These are phyloP conservation scores for Candidula unifasciata DNA, from an alignment of 2,888 invertebrate genomes.

Conservation along the genomic window DNA sequence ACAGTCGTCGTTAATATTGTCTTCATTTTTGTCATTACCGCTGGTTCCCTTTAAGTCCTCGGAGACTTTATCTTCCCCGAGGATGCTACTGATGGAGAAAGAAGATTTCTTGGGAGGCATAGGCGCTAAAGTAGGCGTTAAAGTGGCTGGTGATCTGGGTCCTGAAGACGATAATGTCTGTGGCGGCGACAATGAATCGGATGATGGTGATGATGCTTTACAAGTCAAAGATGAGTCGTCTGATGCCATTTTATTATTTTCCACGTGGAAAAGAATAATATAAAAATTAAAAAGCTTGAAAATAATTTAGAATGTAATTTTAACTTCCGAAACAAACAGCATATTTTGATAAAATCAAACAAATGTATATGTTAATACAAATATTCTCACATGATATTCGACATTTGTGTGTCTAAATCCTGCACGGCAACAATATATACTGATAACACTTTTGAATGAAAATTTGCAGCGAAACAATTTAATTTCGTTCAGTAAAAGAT, in stretches of 20 bases:
- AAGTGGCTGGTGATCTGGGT: neutral
- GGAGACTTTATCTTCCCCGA: constrained; percentile 60
- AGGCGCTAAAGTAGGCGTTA: constrained; percentile 18
- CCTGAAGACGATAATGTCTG: neutral
- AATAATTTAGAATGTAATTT: too few relatives aligned
- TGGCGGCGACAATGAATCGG: constrained; percentile 18
- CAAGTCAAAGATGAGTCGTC: constrained; percentile 28
- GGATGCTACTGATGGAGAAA: constrained; percentile 70
- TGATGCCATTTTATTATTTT: constrained; percentile 34
- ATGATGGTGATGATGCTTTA: constrained; percentile 3
- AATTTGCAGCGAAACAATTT: too few relatives aligned
- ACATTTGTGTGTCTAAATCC: too few relatives aligned
- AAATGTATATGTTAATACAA: too few relatives aligned
- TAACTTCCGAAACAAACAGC: too few relatives aligned
- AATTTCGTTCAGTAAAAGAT: too few relatives aligned
- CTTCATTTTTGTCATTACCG: constrained; percentile 9
- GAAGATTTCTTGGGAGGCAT: constrained; percentile 53
- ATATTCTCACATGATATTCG: too few relatives aligned
- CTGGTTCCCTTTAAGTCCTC: constrained; percentile 28
- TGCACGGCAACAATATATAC: too few relatives aligned
- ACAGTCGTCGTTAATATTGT: constrained; percentile 11
- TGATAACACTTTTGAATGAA: too few relatives aligned
- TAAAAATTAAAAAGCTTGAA: too few relatives aligned
- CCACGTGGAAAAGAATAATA: too few relatives aligned
- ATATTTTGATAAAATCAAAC: too few relatives aligned